Percentiles rank a stretch among this genome's conserved stretches.
These are phyloP conservation scores for Crepidodera aurea DNA, from an alignment of 2,888 invertebrate genomes.

Conservation along the genomic window DNA sequence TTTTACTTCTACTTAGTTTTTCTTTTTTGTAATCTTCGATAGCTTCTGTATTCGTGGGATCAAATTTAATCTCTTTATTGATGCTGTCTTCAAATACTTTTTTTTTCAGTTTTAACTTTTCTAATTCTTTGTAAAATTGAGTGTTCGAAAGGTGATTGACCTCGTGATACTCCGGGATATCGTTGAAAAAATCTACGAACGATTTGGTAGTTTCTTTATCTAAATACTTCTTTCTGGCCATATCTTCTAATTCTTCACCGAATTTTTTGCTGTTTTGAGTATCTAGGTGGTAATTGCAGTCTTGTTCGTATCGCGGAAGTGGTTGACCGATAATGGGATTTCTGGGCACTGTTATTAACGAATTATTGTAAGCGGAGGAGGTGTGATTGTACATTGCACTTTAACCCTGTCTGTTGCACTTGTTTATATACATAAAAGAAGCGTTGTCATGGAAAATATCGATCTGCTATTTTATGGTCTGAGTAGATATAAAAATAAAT, in stretches of 20 bases:
- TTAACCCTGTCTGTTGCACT: constrained; percentile 16
- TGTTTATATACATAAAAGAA: constrained; percentile 29
- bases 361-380: constrained; percentile 73
- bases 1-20: constrained; percentile 39
- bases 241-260: constrained; percentile 44
- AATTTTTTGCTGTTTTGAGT: constrained; percentile 52
- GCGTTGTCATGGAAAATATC: constrained; percentile 35
- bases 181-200: constrained; percentile 76
- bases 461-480: too few species aligned
- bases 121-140: constrained; percentile 78
- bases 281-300: constrained; percentile 56
- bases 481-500: too few species aligned
- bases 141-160: constrained; percentile 77
- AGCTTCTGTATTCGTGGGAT: constrained; percentile 52
- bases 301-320: constrained; percentile 74
- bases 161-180: constrained; percentile 82
- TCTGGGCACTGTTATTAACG: constrained; percentile 75
- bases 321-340: constrained; percentile 78
- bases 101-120: constrained; percentile 72
- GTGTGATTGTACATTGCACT: constrained; percentile 60
- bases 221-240: constrained; percentile 54
- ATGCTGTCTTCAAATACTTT: constrained; percentile 60
- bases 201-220: constrained; percentile 66
- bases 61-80: constrained; percentile 49
- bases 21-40: constrained; percentile 58